Base-by-base conservation (phyloP, 2,797 vertebrate genomes). In the Zalophus californianus region DNA sequence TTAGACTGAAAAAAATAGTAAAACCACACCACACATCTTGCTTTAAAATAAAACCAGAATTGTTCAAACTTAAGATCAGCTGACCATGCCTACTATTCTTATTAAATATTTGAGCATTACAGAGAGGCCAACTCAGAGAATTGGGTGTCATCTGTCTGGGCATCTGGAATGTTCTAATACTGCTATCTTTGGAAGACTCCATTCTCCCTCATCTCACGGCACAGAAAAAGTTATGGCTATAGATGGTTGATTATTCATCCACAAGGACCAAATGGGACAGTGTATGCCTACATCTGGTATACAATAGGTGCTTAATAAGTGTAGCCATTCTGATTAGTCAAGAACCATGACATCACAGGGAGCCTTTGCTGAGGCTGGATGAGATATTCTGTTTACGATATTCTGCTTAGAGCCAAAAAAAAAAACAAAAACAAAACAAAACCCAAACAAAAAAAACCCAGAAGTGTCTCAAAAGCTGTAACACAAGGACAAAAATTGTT, bases 11-110 rank as follows among this genome's bases (percentile, higher is more conserved):
- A 93, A 96, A 93, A 96, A 48, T 79, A 84, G 66, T 15, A 60
- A 91, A 80, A 73, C 48, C 92, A 96, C 32, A 92, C 48, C 72
- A 75, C 83, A 95, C 52, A 41, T 93, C 77, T 97, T 86, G 90
- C 60, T 94, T 96, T 96, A 89, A 96, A 97, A 96, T 95, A 95
- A 96, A 97, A 94, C 54, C 35, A 75, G 27, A 91, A 95, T 91
- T 95, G 78, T 91, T 96, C 97, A 97, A 94, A 96, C 13, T n/a
- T 95, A 86, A 94, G 92, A 87, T 79, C 15, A 5, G 62, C 48
- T 78, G 66, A 88, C 52, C 38, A n/a, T 48, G 41, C 18, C 38
- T 79, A 73, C 77, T 80, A 77, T 73, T 95, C 95, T 89, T 35
- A 96, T 90, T 96, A 95, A 96, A 96, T 94, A 77, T 80, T 70